Conservation (phyloP, 2,888 invertebrate genomes). For the Dasypogon diadema region DNA sequence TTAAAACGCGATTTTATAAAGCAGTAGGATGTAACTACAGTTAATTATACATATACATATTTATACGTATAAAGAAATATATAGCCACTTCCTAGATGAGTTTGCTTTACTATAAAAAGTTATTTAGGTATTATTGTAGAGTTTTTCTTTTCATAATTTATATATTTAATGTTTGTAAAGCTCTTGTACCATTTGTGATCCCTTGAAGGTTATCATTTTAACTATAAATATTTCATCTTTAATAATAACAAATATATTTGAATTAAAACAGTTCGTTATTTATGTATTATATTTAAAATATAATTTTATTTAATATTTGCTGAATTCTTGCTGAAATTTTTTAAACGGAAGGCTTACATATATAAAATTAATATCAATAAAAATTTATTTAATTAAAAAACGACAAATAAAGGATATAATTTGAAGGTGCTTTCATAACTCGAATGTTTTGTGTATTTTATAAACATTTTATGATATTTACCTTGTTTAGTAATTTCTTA, state of each 20-base stretch:
- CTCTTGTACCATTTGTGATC: conserved; percentile 61
- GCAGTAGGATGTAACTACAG: background rate
- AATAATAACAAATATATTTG: conserved; percentile 52
- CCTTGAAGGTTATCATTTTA: conserved; percentile 60
- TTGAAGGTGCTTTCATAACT: too few relatives aligned
- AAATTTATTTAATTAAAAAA: conserved; percentile 15
- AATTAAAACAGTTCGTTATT: conserved; percentile 27
- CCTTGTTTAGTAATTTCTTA: too few relatives aligned
- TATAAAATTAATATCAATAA: background rate
- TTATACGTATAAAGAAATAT: too few relatives aligned
- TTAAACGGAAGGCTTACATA: conserved; percentile 1
- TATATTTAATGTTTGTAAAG: conserved; percentile 59
- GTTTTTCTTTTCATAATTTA: conserved; percentile 39
- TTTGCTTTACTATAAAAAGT: conserved; percentile 28
- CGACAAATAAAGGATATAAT: too few relatives aligned
- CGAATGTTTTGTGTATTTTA: too few relatives aligned
- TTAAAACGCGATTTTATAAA: background rate
- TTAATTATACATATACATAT: too few relatives aligned
- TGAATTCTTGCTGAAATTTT: too few relatives aligned
- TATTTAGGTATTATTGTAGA: conserved; percentile 33
- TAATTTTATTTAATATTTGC: background rate
- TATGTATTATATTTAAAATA: conserved; percentile 2
- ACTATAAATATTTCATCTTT: conserved; percentile 57
- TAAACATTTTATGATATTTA: too few relatives aligned
- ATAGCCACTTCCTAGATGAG: background rate